Conservation (phyloP, 2,888 invertebrate species). For the Drosophila rellima region DNA sequence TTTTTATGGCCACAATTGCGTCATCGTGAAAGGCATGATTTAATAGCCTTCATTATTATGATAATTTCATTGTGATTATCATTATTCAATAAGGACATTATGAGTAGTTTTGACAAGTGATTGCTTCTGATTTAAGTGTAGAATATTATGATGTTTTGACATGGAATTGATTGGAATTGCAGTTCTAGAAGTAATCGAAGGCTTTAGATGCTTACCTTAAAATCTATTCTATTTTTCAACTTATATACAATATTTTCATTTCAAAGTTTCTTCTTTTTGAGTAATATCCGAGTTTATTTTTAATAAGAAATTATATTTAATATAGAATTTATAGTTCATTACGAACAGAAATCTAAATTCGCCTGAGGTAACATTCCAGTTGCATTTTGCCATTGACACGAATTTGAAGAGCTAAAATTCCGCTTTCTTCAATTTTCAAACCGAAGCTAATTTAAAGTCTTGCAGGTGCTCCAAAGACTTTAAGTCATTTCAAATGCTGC, state of each 20-base stretch:
- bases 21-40: conserved; percentile 43
- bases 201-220: not conserved
- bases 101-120: not conserved
- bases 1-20: conserved; percentile 40
- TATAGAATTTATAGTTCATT: too few species aligned
- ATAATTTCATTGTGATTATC: conserved; percentile 24
- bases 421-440: not conserved
- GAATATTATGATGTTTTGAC: not conserved
- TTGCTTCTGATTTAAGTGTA: not conserved
- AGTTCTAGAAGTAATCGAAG: not conserved
- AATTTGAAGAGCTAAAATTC: not conserved
- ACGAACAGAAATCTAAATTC: too few species aligned
- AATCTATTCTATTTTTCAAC: too few species aligned
- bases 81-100: conserved; percentile 13
- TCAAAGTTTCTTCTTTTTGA: too few species aligned
- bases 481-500: not conserved
- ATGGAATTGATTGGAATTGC: not conserved
- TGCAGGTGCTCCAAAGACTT: not conserved
- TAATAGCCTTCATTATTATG: conserved; percentile 32
- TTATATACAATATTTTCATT: too few species aligned
- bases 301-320: too few species aligned
- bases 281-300: too few species aligned
- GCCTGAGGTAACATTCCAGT: too few species aligned
- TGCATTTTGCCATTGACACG: not conserved
- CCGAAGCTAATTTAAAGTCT: not conserved